Percentiles rank a stretch among this genome's conserved stretches.
Conservation (phyloP, 2,113 vertebrate species). For the Camelus bactrianus region DNA sequence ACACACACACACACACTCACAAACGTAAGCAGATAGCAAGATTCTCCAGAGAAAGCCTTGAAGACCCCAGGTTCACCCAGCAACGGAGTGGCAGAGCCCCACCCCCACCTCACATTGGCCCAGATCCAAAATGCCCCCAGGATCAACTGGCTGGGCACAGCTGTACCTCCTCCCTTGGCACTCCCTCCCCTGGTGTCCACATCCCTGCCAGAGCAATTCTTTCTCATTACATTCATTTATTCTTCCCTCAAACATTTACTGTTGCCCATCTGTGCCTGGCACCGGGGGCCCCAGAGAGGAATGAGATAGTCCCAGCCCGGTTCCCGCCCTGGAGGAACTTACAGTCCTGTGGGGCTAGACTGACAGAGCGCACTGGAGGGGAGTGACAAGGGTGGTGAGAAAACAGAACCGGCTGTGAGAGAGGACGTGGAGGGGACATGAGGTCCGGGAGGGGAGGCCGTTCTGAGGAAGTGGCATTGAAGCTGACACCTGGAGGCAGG, state of each 20-base stretch:
- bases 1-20: not conserved
- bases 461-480: not conserved
- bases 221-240: not conserved
- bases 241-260: not conserved
- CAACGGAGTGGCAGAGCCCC: not conserved
- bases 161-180: not conserved
- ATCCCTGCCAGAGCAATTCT: not conserved
- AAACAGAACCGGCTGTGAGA: not conserved
- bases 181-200: too few species aligned
- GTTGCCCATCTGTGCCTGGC: too few species aligned
- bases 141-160: not conserved
- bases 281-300: not conserved
- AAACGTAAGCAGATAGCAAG: not conserved
- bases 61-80: not conserved
- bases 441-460: too few species aligned
- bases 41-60: not conserved
- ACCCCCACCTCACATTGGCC: too few species aligned
- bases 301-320: not conserved
- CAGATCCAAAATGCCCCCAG: too few species aligned
- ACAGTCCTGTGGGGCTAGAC: not conserved
- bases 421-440: not conserved
- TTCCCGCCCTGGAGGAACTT: not conserved
- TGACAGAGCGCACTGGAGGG: accelerated
- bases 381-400: accelerated
- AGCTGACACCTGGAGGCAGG: not conserved